Conservation (phyloP, 2,888 invertebrate genomes). For the Apamea sordens region DNA sequence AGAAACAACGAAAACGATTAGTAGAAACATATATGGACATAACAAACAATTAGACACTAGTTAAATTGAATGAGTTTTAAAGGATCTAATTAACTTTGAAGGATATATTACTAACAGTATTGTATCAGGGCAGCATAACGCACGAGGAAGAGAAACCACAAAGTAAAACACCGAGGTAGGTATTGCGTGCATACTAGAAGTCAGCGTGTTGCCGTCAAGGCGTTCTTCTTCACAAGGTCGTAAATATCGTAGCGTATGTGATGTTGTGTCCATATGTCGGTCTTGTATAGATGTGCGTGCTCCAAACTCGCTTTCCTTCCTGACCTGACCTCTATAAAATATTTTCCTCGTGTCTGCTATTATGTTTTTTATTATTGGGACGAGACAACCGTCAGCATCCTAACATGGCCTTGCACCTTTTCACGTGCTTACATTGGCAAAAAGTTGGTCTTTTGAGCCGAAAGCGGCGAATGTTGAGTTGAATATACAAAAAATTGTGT, state of each 20-base stretch:
- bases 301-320: slow-evolving; percentile 50
- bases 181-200: slow-evolving; percentile 60
- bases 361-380: slow-evolving; percentile 21
- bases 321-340: slow-evolving; percentile 50
- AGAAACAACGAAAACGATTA: background rate
- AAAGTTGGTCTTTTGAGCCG: slow-evolving; percentile 1
- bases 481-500: background rate
- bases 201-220: slow-evolving; percentile 65
- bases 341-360: slow-evolving; percentile 32
- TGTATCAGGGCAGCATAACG: slow-evolving; percentile 60
- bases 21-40: background rate
- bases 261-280: slow-evolving; percentile 46
- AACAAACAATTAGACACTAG: background rate
- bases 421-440: slow-evolving; percentile 5
- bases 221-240: slow-evolving; percentile 68
- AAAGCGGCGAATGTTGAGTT: background rate
- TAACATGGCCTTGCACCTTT: slow-evolving; percentile 16
- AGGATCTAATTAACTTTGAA: slow-evolving; percentile 41
- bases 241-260: slow-evolving; percentile 54
- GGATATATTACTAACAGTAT: slow-evolving; percentile 32
- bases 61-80: background rate
- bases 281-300: slow-evolving; percentile 50
- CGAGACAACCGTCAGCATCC: slow-evolving; percentile 7
- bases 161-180: slow-evolving; percentile 51
- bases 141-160: slow-evolving; percentile 49